Evolutionary conservation across 2,113 vertebrate genomes (phyloP).

Genomic region (Leptocoma aspasia): DNA sequence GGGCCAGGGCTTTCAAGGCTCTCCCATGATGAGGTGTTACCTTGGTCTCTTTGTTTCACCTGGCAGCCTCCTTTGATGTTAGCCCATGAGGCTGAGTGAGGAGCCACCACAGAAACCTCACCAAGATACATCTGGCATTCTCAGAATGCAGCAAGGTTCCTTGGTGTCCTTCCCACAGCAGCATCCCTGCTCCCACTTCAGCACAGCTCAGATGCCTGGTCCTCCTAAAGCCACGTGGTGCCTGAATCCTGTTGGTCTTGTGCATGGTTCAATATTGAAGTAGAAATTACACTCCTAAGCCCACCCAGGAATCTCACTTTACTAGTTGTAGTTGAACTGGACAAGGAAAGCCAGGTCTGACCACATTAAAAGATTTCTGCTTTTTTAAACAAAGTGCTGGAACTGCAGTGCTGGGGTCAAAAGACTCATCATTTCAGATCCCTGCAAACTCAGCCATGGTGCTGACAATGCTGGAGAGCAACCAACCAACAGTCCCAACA

Average conservation of each 20-base stretch:
- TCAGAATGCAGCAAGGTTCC: background rate
- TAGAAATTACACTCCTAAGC: background rate
- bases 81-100: background rate
- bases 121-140: background rate
- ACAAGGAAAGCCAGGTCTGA: background rate
- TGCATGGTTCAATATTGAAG: background rate
- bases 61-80: background rate
- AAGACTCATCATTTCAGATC: background rate
- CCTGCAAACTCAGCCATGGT: background rate
- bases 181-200: background rate
- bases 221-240: background rate
- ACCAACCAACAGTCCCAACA: background rate
- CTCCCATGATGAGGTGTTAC: background rate
- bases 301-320: background rate
- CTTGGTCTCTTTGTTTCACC: background rate
- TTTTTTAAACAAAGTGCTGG: background rate
- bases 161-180: background rate
- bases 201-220: background rate
- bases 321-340: background rate
- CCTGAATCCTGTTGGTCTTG: background rate
- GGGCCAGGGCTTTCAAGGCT: background rate
- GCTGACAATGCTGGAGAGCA: background rate
- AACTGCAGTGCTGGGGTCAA: fast-evolving
- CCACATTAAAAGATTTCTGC: background rate
- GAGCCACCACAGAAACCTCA: constrained; percentile 6